Conservation (phyloP, 2,113 vertebrate species). For the Sturnus vulgaris region DNA sequence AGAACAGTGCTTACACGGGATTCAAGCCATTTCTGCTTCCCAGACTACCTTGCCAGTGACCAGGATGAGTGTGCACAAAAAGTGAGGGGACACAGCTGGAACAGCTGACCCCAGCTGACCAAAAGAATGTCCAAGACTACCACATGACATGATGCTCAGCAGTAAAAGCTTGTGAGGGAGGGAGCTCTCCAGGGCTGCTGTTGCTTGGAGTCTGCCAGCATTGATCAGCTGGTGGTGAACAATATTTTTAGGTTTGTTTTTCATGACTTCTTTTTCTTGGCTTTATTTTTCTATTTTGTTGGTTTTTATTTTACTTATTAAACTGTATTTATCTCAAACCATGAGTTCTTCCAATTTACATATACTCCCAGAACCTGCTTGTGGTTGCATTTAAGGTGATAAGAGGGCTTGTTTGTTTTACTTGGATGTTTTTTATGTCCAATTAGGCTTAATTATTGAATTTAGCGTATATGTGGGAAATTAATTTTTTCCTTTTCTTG, state of each 20-base stretch:
- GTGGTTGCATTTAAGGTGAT: not conserved
- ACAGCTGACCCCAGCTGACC: not conserved
- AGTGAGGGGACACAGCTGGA: not conserved
- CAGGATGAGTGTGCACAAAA: not conserved
- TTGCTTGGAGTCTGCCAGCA: not conserved
- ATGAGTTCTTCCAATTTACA: not conserved
- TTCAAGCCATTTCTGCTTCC: not conserved
- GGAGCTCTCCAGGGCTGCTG: not conserved
- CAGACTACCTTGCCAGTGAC: rapidly evolving
- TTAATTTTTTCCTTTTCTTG: not conserved
- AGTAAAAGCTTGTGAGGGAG: not conserved
- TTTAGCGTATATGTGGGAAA: not conserved
- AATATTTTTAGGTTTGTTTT: rapidly evolving
- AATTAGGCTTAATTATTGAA: not conserved
- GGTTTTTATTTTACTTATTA: not conserved
- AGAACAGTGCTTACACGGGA: not conserved
- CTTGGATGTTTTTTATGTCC: not conserved
- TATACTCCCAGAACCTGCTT: not conserved
- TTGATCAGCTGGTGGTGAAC: not conserved
- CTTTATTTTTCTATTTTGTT: not conserved
- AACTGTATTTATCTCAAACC: not conserved
- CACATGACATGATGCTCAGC: not conserved
- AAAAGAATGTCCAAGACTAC: not conserved
- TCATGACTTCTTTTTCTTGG: not conserved
- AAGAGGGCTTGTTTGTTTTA: not conserved